Evolutionary conservation across 2,888 invertebrate genomes (phyloP).

Genomic region (Pteria penguin): DNA sequence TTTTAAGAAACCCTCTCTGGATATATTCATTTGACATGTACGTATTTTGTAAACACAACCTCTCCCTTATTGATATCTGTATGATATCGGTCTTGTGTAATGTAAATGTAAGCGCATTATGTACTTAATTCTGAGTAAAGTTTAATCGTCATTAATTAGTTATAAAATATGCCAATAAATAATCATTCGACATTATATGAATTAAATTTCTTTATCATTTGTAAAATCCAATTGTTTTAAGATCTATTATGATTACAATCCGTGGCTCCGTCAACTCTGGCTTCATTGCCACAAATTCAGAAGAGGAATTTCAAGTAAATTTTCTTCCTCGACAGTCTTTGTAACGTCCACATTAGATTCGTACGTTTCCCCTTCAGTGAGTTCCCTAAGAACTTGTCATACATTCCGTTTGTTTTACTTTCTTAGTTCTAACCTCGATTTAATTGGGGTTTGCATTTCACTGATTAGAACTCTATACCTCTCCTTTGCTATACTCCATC

Average conservation of each 20-base stretch:
- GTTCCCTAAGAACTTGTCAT: background rate
- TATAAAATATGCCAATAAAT: too few species aligned
- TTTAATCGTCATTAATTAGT: background rate
- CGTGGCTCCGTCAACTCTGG: background rate
- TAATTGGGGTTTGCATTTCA: too few species aligned
- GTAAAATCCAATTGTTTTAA: constrained; percentile 1
- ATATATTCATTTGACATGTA: background rate
- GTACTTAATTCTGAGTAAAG: too few species aligned
- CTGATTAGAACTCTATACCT: too few species aligned
- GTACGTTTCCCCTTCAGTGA: background rate
- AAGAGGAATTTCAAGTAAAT: background rate
- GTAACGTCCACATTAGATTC: background rate
- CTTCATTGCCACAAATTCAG: background rate
- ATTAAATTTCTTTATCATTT: background rate
- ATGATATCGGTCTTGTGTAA: background rate
- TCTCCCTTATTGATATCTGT: background rate
- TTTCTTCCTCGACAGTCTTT: background rate
- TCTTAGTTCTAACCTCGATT: too few species aligned
- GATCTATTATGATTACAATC: background rate
- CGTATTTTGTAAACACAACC: background rate
- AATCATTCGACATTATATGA: background rate
- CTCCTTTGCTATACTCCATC: too few species aligned
- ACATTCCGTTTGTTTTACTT: too few species aligned
- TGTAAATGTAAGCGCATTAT: background rate
- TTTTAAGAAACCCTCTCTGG: background rate